Base-by-base conservation (phyloP, 1,140 invertebrate species). In the Matsumurasca onukii region DNA sequence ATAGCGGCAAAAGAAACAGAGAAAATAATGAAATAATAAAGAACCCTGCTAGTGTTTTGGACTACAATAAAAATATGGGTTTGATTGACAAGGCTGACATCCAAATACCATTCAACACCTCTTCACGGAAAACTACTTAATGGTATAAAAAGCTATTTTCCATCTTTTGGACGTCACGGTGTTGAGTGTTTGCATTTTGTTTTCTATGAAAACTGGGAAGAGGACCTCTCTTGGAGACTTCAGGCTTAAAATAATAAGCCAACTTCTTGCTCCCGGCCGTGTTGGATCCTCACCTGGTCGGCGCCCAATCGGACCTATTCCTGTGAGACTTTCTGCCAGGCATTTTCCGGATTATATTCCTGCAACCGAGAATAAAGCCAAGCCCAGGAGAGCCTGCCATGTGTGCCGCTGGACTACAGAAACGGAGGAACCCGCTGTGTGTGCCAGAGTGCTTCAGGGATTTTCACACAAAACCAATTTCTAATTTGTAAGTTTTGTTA, bases 91-190 rank as follows among this genome's bases (percentile, higher is more conserved):
- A 71, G 49, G 69, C 73, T 1, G 76, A 79, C 67, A 75, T 76
- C 76, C 68, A 77, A 45, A 69, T 76, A n/a, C 74, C 71, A 25
- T 72, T 71, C 0, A 74, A 78, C 63, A 51, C 72, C 29, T 73
- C 71, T 39, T 70, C 76, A 61, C 70, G 76, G 34, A 79, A 78
- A 75, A 68, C 73, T 17, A 55, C 72, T n/a, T 79, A 78, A 69
- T 78, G 79, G 78, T 74, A 79, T 71, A 77, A 79, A 71, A 80
- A 78, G 62, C 70, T 70, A 55, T 74, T 75, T 76, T 76, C 31
- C 72, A 76, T 71, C 59, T 76, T 49, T 0, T 76, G 15, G 74
- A 76, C 57, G 25, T 61, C 15, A 29, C 57, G 2, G 22, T 61
- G 3, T 27, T 24, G 3, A 65, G 45, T 65, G 22, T 25, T 9